These are phyloP conservation scores for Incurvaria masculella DNA, from an alignment of 2,888 invertebrate species.

Conservation along the genomic window DNA sequence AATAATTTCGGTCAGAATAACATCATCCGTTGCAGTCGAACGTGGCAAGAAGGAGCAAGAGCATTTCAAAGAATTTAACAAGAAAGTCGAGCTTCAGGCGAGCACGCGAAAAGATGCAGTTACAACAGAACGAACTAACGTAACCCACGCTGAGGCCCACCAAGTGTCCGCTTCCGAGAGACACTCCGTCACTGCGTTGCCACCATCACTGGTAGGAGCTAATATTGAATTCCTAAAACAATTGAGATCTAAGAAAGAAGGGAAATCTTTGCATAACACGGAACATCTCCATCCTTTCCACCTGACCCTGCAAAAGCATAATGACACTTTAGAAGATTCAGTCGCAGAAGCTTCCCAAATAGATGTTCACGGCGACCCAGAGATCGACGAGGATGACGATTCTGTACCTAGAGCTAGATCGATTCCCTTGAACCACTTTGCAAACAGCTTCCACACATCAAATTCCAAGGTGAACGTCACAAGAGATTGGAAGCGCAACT, in stretches of 20 bases:
- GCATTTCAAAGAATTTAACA: background rate
- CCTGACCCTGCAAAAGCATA: constrained; percentile 49
- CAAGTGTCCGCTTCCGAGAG: background rate
- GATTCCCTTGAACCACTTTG: background rate
- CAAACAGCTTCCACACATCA: background rate
- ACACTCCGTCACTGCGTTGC: constrained; percentile 27
- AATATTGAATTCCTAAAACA: constrained; percentile 51
- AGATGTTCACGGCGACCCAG: constrained; percentile 17
- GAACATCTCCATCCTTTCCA: constrained; percentile 43
- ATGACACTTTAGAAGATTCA: constrained; percentile 26
- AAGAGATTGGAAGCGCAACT: constrained; percentile 7
- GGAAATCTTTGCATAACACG: constrained; percentile 26
- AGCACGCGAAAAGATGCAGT: background rate
- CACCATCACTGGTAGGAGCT: constrained; percentile 42
- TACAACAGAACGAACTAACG: background rate
- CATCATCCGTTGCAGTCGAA: constrained; percentile 58
- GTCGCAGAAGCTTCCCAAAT: constrained; percentile 22
- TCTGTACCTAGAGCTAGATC: background rate
- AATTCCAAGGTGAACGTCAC: background rate
- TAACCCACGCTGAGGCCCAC: background rate
- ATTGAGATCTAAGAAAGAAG: constrained; percentile 40
- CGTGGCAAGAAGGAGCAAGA: constrained; percentile 30
- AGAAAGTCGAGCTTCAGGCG: background rate
- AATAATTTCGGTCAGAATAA: constrained; percentile 55
- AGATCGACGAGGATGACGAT: background rate